Percentiles rank a stretch among this genome's conserved stretches.
Evolutionary conservation across 2,888 invertebrate genomes (phyloP).

Genomic region (Laspeyria flexula): DNA sequence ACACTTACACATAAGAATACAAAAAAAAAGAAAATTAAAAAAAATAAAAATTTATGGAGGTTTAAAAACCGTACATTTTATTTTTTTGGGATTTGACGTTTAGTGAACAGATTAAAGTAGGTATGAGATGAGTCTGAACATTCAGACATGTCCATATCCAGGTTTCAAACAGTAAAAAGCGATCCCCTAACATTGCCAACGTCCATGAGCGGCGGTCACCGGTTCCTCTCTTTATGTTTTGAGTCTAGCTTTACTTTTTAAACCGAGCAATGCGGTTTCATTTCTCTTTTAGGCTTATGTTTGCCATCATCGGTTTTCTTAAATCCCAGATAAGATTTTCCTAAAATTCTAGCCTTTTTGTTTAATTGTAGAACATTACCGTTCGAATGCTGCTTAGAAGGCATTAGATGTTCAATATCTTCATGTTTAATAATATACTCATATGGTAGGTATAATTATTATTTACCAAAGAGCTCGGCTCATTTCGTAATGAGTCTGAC

Average conservation of each 20-base stretch:
- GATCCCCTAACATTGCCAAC: too few species aligned
- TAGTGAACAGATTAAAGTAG: too few species aligned
- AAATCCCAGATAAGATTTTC: slow-evolving; percentile 8
- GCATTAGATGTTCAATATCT: slow-evolving; percentile 3
- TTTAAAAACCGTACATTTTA: too few species aligned
- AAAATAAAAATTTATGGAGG: too few species aligned
- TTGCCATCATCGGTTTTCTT: slow-evolving; percentile 3
- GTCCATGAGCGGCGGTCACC: too few species aligned
- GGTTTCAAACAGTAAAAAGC: too few species aligned
- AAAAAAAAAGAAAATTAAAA: too few species aligned
- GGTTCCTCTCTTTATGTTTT: neutral
- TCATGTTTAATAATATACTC: slow-evolving; percentile 4
- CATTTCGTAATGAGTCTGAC: slow-evolving; percentile 3
- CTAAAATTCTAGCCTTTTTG: neutral
- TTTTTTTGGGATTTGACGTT: too few species aligned
- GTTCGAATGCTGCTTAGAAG: neutral
- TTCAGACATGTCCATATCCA: too few species aligned
- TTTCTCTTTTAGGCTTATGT: neutral
- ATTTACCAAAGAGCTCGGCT: slow-evolving; percentile 6
- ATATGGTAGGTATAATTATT: too few species aligned
- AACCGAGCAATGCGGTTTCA: neutral
- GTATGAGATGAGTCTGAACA: too few species aligned
- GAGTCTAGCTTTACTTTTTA: neutral
- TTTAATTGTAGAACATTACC: slow-evolving; percentile 1
- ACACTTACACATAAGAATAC: too few species aligned